Percentiles rank a stretch among this genome's conserved stretches.
Conservation (phyloP, 2,113 vertebrate genomes). For the Chloropsis hardwickii region DNA sequence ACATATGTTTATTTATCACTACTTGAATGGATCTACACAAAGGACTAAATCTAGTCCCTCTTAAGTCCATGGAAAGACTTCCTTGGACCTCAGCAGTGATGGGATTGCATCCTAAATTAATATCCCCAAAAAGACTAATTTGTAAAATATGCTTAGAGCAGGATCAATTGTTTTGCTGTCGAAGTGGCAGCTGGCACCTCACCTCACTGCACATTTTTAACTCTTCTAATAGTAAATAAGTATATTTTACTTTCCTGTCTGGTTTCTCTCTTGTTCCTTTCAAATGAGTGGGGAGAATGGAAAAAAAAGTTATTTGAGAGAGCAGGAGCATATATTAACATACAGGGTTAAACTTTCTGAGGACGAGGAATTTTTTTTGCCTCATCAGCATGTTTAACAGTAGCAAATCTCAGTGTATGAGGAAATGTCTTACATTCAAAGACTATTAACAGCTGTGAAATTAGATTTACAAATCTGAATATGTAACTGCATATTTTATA, state of each 20-base stretch:
- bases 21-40: background rate
- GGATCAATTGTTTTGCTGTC: background rate
- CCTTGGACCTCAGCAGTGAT: background rate
- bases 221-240: background rate
- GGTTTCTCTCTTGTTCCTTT: background rate
- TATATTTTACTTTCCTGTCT: background rate
- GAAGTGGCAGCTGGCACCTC: background rate
- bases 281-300: background rate
- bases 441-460: conserved; percentile 40
- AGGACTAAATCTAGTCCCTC: background rate
- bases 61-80: background rate
- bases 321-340: background rate
- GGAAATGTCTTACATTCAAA: conserved; percentile 1
- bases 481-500: background rate
- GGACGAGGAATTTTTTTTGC: background rate
- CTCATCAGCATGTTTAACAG: conserved; percentile 16
- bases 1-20: background rate
- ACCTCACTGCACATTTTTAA: background rate
- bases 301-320: background rate
- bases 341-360: conserved; percentile 1
- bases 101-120: background rate
- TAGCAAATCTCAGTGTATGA: conserved; percentile 14
- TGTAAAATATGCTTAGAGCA: background rate
- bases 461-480: conserved; percentile 21
- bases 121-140: background rate